Evolutionary conservation across 1,140 invertebrate species (phyloP), one percentile per base, ranked within the genome.

Genomic region (Temnothorax curvispinosus): DNA sequence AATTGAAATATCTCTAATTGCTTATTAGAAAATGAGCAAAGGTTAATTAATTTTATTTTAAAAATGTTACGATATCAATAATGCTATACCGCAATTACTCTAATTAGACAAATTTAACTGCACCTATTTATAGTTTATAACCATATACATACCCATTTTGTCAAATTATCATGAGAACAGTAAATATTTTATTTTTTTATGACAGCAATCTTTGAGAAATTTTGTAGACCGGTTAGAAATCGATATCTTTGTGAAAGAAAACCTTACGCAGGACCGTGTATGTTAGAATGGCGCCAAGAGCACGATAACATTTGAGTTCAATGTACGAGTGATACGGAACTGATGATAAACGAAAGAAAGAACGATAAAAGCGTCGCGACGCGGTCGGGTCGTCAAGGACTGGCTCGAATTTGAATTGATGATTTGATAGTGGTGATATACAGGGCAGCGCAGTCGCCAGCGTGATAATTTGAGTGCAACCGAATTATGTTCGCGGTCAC

Each of bases 281-380:
- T 13, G 8, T 38, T 54, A 21, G 0, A 3, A 18, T 11, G 11
- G 35, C 35, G n/a, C 11, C 41, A 64, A 60, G 27, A 41, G 21
- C 62, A 2, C 15, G 67, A 72, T 88, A 86, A 62, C 6, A 88
- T 85, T 65, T 35, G 18, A 85, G 88, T 85, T 89, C 82, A 89
- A 88, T 64, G 76, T 44, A 89, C 67, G 27, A 11, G 8, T 0
- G 67, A 78, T 88, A 76, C 65, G 82, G 5, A 11, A 56, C n/a
- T 9, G 88, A 89, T 88, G 86, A 75, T 32, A 41, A 35, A 1
- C 8, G 74, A 80, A 65, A 44, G 50, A 62, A 54, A 78, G 60
- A 18, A n/a, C 54, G 32, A 52, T 47, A 52, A n/a, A 41, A 7
- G 44, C 35, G 60, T 21, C 58, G 60, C 60, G 58, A 44, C 62